A percentile compares a stretch with the other conserved stretches of the same genome.
Evolutionary conservation across 2,797 vertebrate species (phyloP).

Genomic region (Neoniphon sammara): DNA sequence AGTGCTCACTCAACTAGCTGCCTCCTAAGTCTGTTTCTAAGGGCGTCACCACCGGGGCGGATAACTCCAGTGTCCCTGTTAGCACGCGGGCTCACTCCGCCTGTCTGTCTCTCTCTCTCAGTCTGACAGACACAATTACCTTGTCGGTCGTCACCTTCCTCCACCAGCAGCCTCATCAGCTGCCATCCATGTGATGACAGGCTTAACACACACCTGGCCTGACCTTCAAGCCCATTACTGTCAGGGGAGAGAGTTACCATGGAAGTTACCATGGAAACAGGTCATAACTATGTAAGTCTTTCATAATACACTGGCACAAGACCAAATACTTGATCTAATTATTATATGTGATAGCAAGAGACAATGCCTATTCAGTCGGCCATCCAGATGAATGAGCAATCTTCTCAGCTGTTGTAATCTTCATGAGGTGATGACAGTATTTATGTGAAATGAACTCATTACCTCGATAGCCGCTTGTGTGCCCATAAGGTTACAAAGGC

Average conservation of each 20-base stretch:
- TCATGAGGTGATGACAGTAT: not conserved
- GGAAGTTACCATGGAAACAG: no score
- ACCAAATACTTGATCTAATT: constrained; percentile 16
- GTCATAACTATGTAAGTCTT: constrained; percentile 9
- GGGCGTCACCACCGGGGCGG: not conserved
- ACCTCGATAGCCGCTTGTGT: not conserved
- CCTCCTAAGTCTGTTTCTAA: not conserved
- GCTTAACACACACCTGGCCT: constrained; percentile 35
- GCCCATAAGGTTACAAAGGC: not conserved
- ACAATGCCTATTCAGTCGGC: constrained; percentile 1
- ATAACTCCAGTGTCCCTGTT: not conserved
- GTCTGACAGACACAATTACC: constrained; percentile 60
- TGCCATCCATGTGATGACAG: constrained; percentile 48
- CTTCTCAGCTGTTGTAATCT: not conserved
- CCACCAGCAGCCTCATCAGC: constrained; percentile 49
- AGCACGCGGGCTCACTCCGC: not conserved
- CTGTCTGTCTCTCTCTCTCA: constrained; percentile 8
- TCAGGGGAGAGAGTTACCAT: constrained; percentile 21
- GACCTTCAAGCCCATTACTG: constrained; percentile 35
- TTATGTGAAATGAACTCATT: not conserved
- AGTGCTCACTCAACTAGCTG: not conserved
- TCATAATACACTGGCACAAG: constrained; percentile 3
- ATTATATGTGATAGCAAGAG: constrained; percentile 5
- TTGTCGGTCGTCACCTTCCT: constrained; percentile 54
- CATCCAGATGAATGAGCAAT: not conserved